phyloP scores from a whole-genome alignment of 1,140 invertebrate species.

The Liolophura sinensis region DNA sequence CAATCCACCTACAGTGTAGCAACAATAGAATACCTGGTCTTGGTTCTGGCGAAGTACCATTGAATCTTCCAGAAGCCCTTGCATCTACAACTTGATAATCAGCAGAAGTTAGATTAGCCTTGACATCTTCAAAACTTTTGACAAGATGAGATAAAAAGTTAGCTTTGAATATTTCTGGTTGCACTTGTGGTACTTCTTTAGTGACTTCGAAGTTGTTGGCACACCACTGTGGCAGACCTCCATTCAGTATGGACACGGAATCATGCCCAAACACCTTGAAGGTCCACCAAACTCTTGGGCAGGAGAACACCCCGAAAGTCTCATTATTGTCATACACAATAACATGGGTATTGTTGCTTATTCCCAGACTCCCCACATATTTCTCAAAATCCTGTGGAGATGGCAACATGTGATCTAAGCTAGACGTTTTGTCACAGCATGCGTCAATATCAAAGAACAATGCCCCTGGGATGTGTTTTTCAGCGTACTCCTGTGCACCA shows the following conservation, averaged over 20 bases:
- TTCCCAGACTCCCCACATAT: slow-evolving; percentile 50
- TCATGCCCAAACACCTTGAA: slow-evolving; percentile 51
- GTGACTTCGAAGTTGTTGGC: slow-evolving; percentile 18
- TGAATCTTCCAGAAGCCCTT: slow-evolving; percentile 40
- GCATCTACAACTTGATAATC: slow-evolving; percentile 47
- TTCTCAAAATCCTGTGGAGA: slow-evolving; percentile 37
- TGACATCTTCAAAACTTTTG: slow-evolving; percentile 44
- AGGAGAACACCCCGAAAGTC: slow-evolving; percentile 45
- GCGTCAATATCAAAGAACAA: slow-evolving; percentile 52
- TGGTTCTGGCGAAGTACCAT: slow-evolving; percentile 46
- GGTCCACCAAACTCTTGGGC: slow-evolving; percentile 53
- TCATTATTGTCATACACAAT: slow-evolving; percentile 52
- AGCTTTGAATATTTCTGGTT: slow-evolving; percentile 29
- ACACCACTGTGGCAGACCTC: slow-evolving; percentile 48
- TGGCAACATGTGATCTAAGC: slow-evolving; percentile 44
- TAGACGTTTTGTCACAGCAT: slow-evolving; percentile 35
- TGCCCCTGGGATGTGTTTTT: slow-evolving; percentile 50
- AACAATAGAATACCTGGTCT: slow-evolving; percentile 32
- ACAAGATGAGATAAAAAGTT: slow-evolving; percentile 30
- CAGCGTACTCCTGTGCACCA: slow-evolving; percentile 32
- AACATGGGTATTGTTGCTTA: slow-evolving; percentile 49
- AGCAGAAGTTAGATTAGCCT: slow-evolving; percentile 30
- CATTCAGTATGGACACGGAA: slow-evolving; percentile 46
- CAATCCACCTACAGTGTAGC: too few species aligned
- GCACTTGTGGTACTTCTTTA: slow-evolving; percentile 21